Percentiles rank a stretch among this genome's conserved stretches.
Evolutionary conservation across 2,113 vertebrate species (phyloP).

Genomic region (Macrotus californicus): DNA sequence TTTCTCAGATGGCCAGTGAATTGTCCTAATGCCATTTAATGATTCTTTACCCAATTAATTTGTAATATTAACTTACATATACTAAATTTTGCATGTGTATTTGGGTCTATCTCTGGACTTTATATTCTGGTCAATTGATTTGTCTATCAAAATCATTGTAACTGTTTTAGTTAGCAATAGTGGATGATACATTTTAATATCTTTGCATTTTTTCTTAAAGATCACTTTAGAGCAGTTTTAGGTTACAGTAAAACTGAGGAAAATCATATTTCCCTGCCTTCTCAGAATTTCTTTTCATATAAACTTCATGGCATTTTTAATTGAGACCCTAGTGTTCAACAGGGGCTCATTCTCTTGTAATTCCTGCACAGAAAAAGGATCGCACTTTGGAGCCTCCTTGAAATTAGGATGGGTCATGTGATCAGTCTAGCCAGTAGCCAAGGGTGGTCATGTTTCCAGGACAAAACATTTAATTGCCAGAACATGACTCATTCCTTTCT

Average conservation of each 20-base stretch:
- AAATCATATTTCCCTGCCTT: not conserved
- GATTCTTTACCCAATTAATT: not conserved
- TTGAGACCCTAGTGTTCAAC: not conserved
- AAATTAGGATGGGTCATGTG: not conserved
- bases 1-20: not conserved
- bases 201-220: not conserved
- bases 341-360: not conserved
- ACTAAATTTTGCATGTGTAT: not conserved
- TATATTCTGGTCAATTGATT: not conserved
- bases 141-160: not conserved
- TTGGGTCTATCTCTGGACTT: not conserved
- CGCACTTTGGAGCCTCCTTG: not conserved
- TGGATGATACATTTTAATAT: not conserved
- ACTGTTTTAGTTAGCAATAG: not conserved
- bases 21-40: not conserved
- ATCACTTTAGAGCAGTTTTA: not conserved
- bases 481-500: not conserved
- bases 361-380: not conserved
- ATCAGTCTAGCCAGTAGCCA: not conserved
- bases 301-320: not conserved
- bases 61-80: not conserved
- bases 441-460: not conserved
- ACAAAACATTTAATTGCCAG: not conserved
- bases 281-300: not conserved
- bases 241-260: not conserved